Conservation (phyloP, 2,113 vertebrate genomes). For the Brienomyrus longianalis region DNA sequence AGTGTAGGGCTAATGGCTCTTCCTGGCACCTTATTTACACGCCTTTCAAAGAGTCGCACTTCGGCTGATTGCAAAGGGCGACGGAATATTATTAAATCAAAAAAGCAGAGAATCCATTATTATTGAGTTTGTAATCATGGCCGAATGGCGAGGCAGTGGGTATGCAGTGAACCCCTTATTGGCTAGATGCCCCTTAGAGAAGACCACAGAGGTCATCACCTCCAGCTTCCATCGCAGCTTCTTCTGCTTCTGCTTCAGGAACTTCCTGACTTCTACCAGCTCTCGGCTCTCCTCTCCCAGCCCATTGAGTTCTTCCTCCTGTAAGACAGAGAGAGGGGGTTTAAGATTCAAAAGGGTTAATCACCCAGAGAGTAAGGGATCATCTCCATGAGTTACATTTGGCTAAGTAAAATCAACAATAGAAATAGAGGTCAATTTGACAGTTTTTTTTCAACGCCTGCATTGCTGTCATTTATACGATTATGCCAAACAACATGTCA, state of each 20-base stretch:
- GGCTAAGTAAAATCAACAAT: not conserved
- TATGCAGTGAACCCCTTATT: not conserved
- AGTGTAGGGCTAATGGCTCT: not conserved
- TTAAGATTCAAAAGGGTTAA: not conserved
- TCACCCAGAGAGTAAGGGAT: not conserved
- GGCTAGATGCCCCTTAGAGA: not conserved
- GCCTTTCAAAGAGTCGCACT: not conserved
- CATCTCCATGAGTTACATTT: not conserved
- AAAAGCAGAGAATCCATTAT: not conserved
- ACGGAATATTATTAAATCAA: not conserved
- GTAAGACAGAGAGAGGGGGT: conserved; percentile 10
- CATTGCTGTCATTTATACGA: not conserved
- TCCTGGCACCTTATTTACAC: not conserved
- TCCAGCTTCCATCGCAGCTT: conserved; percentile 66
- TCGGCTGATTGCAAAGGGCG: not conserved
- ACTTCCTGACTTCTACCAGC: conserved; percentile 49
- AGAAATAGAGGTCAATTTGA: not conserved
- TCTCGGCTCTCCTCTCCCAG: conserved; percentile 41
- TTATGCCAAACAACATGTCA: not conserved
- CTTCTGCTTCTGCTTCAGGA: conserved; percentile 57
- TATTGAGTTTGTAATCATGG: not conserved
- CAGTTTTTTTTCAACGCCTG: not conserved
- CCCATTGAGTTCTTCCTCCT: conserved; percentile 60
- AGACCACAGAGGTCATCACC: conserved; percentile 41
- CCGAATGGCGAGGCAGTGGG: not conserved